phyloP scores from a whole-genome alignment of 2,888 invertebrate species.

The Oegoconia quadripuncta region DNA sequence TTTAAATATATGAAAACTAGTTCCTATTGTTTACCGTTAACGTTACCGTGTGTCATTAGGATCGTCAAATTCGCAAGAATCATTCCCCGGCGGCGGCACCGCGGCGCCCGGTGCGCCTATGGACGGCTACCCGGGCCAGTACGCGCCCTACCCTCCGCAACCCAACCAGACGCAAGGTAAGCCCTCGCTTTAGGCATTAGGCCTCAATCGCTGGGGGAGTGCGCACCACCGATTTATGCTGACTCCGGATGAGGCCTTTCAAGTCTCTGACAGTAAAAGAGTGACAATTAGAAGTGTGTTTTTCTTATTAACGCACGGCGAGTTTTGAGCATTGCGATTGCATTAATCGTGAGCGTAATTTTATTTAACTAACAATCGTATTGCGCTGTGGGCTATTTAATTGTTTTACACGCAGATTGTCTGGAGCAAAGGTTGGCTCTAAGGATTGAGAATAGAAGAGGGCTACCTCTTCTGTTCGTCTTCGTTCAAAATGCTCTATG shows the following conservation, averaged over 20 bases:
- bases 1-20: no score
- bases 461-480: no score
- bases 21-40: no score
- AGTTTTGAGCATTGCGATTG: conserved; percentile 11
- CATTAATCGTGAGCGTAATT: conserved; percentile 9
- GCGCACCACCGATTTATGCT: conserved; percentile 1
- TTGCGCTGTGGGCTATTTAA: neutral
- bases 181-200: conserved; percentile 42
- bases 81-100: conserved; percentile 89
- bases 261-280: no score
- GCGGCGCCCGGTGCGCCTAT: conserved; percentile 85
- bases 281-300: no score
- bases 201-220: conserved; percentile 4
- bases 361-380: neutral
- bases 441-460: no score
- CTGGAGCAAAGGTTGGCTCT: no score
- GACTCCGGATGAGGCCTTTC: no score
- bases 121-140: conserved; percentile 88
- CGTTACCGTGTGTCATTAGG: no score
- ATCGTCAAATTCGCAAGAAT: conserved; percentile 94
- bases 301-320: conserved; percentile 13
- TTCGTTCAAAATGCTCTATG: no score
- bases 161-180: conserved; percentile 86
- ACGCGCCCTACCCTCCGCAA: conserved; percentile 81
- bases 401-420: conserved; percentile 1